Percentiles rank a stretch among this genome's conserved stretches.
These are phyloP conservation scores for Rhizomys pruinosus DNA, from an alignment of 2,113 vertebrate genomes.

Conservation along the genomic window DNA sequence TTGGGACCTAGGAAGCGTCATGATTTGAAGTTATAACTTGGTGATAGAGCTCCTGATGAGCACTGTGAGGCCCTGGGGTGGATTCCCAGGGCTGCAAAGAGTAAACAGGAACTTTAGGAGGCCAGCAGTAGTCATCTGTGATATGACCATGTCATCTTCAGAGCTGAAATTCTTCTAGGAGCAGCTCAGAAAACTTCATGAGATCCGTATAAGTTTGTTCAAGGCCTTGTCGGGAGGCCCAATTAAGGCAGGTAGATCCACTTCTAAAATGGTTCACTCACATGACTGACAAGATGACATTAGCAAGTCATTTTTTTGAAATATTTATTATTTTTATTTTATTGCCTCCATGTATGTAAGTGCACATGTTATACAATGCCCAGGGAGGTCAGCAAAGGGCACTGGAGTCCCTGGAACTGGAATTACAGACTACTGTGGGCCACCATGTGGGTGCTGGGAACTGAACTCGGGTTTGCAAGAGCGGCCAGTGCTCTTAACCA, in stretches of 20 bases:
- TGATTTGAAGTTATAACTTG: accelerated
- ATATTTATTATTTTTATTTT: too few relatives aligned
- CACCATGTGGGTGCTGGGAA: too few relatives aligned
- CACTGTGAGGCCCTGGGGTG: background rate
- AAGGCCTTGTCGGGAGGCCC: background rate
- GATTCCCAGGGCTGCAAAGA: background rate
- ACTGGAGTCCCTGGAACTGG: too few relatives aligned
- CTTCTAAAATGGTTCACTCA: background rate
- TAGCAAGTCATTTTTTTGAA: background rate
- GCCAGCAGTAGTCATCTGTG: background rate
- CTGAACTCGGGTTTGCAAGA: too few relatives aligned
- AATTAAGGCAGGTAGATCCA: background rate
- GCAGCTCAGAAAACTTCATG: background rate
- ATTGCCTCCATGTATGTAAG: too few relatives aligned
- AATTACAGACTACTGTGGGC: too few relatives aligned
- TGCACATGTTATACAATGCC: too few relatives aligned
- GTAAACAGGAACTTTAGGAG: background rate
- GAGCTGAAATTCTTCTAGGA: background rate
- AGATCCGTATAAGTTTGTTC: background rate
- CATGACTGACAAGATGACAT: background rate
- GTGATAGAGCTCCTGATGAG: too few relatives aligned
- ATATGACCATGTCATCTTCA: background rate
- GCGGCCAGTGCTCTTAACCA: too few relatives aligned
- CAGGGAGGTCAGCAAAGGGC: too few relatives aligned
- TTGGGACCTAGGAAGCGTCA: background rate